Evolutionary conservation across 2,113 vertebrate species (phyloP), one percentile per base, ranked within the genome.

Genomic region (Triplophysa siluroides): DNA sequence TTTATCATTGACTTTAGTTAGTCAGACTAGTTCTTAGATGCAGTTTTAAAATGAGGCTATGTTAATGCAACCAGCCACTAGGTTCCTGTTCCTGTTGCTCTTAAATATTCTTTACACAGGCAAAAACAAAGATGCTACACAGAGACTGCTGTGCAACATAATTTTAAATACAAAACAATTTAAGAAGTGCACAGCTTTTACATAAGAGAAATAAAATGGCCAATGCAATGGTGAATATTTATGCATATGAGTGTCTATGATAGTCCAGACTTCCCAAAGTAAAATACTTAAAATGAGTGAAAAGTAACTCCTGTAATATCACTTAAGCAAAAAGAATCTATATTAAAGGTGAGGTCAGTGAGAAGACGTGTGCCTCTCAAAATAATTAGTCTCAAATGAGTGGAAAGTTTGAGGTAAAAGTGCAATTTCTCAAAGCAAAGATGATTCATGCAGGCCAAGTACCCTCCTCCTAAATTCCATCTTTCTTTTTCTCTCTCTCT

Each of bases 321-420:
- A 70, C 50, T 70, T 76, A 78, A 70, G 78, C 38, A 76, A 76
- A 7, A 19, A 62, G 52, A 66, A 47, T 60, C 69, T 75, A 87
- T 83, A 83, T 79, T 1, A 11, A 80, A 78, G 47, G 61, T 83
- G 81, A 87, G 85, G 85, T 85, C 83, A 84, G 73, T 81, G 82
- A 83, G 84, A 88, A 89, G 87, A 86, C 80, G 58, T 76, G 70
- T 41, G 80, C 81, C 83, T 89, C 86, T 87, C 66, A 86, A 89
- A 86, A 80, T 67, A 81, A 83, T 84, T 64, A 79, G 62, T 63
- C 47, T 82, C 38, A 71, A 69, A 68, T 41, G 33, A 58, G 50
- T 85, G 88, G 86, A 91, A 89, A 81, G 84, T 78, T 86, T 26
- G 76, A 86, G 82, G 60, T 81, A 77, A 83, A 79, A 71, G 72